Conservation (phyloP, 2,888 invertebrate species). For the Ormyrus thymus region DNA sequence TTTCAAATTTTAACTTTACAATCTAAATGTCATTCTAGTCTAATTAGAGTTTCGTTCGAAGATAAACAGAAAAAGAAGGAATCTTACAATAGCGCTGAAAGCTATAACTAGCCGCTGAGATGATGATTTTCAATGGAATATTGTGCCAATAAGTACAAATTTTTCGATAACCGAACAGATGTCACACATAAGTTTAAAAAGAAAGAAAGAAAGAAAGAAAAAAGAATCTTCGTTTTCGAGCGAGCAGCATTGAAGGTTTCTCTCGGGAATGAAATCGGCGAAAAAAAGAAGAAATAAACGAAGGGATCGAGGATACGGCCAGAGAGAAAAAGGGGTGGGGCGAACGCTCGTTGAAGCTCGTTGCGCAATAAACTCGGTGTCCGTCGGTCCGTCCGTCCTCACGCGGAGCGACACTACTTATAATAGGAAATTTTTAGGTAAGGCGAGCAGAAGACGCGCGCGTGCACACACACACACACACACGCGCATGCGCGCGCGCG, state of each 20-base stretch:
- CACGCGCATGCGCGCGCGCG: background rate
- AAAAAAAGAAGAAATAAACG: constrained; percentile 8
- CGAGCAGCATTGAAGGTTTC: constrained; percentile 31
- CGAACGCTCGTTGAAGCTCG: constrained; percentile 46
- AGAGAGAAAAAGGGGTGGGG: constrained; percentile 20
- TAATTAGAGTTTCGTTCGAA: constrained; percentile 13
- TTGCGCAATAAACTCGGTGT: constrained; percentile 65
- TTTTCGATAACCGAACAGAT: constrained; percentile 43
- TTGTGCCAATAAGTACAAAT: constrained; percentile 58
- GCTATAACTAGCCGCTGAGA: constrained; percentile 42
- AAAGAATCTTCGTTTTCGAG: background rate
- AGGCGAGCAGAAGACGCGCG: background rate
- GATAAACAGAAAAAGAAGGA: constrained; percentile 14
- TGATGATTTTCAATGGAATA: constrained; percentile 51
- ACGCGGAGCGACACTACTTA: constrained; percentile 70
- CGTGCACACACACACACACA: constrained; percentile 11
- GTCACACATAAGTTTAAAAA: constrained; percentile 45
- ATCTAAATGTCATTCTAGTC: constrained; percentile 6
- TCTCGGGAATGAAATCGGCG: background rate
- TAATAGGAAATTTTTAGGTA: constrained; percentile 47
- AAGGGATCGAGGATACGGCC: constrained; percentile 17
- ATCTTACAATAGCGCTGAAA: constrained; percentile 36
- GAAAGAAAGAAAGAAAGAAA: background rate
- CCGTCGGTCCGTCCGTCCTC: constrained; percentile 72
- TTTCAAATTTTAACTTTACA: constrained; percentile 31